Percentiles rank a stretch among this genome's conserved stretches.
These are phyloP conservation scores for Sapayoa aenigma DNA, from an alignment of 2,113 vertebrate genomes.

Conservation along the genomic window DNA sequence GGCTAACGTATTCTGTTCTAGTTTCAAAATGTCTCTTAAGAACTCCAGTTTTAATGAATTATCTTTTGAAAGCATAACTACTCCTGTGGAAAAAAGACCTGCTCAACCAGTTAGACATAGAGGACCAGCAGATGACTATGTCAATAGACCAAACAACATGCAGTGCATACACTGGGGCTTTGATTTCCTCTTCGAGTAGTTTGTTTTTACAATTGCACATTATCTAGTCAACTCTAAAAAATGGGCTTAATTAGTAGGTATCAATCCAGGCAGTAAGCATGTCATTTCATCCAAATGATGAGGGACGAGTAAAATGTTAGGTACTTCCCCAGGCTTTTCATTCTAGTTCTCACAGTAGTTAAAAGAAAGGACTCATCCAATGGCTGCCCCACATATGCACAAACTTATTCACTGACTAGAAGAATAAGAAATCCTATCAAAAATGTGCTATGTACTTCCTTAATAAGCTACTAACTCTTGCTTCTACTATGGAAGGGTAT, in stretches of 20 bases:
- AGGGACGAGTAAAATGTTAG: neutral
- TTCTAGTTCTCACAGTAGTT: neutral
- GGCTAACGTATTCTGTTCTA: neutral
- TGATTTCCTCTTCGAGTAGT: slow-evolving; percentile 19
- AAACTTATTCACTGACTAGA: neutral
- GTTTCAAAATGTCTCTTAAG: slow-evolving; percentile 15
- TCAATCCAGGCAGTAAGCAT: neutral
- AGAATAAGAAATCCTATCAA: neutral
- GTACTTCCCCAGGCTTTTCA: neutral
- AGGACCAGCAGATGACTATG: neutral
- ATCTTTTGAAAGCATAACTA: slow-evolving; percentile 30
- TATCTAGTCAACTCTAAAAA: slow-evolving; percentile 30
- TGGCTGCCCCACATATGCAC: neutral
- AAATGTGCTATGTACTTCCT: neutral
- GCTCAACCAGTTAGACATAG: slow-evolving; percentile 39
- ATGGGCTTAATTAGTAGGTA: slow-evolving; percentile 37
- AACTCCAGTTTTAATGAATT: slow-evolving; percentile 27
- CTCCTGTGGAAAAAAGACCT: slow-evolving; percentile 25
- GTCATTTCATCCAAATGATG: slow-evolving; percentile 9
- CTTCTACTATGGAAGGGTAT: neutral
- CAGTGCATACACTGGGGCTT: neutral
- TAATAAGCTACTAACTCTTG: neutral
- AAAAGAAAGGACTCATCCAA: neutral
- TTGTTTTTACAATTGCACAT: slow-evolving; percentile 16
- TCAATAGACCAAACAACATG: neutral